Evolutionary conservation across 2,797 vertebrate genomes (phyloP).

Genomic region (Parauchenoglanis ngamensis): DNA sequence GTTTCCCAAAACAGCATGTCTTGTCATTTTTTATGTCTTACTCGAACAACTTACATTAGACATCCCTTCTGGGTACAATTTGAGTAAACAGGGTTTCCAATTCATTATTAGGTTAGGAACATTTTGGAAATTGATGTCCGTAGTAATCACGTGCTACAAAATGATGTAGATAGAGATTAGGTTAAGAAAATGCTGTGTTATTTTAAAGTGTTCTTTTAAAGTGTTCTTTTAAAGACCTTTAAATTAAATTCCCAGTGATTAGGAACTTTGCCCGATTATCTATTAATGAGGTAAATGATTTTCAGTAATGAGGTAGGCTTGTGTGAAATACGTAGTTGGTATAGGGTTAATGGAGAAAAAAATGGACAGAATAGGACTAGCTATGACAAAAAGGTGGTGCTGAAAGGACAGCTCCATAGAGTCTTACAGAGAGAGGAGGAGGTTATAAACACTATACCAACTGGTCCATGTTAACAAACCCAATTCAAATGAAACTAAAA

Average conservation of each 20-base stretch:
- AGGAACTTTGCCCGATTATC: slow-evolving; percentile 35
- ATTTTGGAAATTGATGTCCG: neutral
- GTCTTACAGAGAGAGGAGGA: neutral
- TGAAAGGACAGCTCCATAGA: slow-evolving; percentile 59
- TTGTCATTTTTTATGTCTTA: neutral
- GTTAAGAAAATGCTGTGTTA: slow-evolving; percentile 24
- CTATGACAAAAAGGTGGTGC: slow-evolving; percentile 43
- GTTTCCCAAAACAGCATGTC: neutral
- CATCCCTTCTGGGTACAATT: neutral
- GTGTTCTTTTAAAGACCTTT: slow-evolving; percentile 31
- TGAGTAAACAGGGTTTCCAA: neutral
- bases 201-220: neutral
- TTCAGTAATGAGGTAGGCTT: slow-evolving; percentile 35
- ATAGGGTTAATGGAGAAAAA: slow-evolving; percentile 20
- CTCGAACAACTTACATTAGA: neutral
- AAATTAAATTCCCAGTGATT: slow-evolving; percentile 25
- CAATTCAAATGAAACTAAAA: neutral
- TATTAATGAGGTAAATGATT: slow-evolving; percentile 48
- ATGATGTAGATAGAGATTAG: neutral
- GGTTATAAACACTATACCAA: neutral
- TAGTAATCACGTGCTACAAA: slow-evolving; percentile 3
- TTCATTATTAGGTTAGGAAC: neutral
- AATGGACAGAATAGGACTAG: neutral
- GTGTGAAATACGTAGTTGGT: slow-evolving; percentile 20
- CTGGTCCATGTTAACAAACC: neutral